These are phyloP conservation scores for Pseudotriccus pelzelni DNA, from an alignment of 2,797 vertebrate species.

Conservation along the genomic window DNA sequence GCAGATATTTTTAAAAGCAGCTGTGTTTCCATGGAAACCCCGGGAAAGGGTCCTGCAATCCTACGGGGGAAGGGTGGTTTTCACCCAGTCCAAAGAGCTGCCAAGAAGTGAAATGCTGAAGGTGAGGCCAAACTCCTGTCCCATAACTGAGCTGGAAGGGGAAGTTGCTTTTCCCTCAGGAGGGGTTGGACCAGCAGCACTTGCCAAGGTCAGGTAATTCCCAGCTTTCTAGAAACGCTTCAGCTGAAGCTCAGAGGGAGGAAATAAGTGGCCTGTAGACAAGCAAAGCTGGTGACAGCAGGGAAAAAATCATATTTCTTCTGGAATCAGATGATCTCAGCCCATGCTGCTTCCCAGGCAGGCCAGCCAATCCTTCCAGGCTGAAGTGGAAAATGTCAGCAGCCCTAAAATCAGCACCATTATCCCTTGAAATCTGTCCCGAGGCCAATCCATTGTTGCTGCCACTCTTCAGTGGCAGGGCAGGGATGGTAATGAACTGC, in stretches of 20 bases:
- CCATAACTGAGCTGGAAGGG: neutral
- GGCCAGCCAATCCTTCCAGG: neutral
- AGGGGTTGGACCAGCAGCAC: neutral
- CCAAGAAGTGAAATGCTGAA: neutral
- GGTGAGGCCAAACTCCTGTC: neutral
- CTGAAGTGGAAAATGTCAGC: slow-evolving; percentile 6
- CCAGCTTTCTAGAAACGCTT: neutral
- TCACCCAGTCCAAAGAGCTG: neutral
- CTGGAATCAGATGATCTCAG: neutral
- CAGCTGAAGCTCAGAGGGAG: neutral
- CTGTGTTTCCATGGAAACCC: slow-evolving; percentile 52
- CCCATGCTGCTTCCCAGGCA: neutral
- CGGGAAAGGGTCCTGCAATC: neutral
- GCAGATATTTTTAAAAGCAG: slow-evolving; percentile 16
- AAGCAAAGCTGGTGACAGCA: neutral
- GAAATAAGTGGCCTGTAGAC: neutral
- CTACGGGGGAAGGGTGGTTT: neutral
- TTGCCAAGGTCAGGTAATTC: neutral
- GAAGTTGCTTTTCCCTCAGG: neutral
- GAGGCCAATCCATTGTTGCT: neutral
- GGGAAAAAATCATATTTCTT: neutral
- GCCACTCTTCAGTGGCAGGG: neutral
- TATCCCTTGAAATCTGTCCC: neutral
- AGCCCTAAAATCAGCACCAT: neutral
- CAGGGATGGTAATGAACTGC: neutral